Base-by-base conservation (phyloP, 2,113 vertebrate species). In the Halichoerus grypus region DNA sequence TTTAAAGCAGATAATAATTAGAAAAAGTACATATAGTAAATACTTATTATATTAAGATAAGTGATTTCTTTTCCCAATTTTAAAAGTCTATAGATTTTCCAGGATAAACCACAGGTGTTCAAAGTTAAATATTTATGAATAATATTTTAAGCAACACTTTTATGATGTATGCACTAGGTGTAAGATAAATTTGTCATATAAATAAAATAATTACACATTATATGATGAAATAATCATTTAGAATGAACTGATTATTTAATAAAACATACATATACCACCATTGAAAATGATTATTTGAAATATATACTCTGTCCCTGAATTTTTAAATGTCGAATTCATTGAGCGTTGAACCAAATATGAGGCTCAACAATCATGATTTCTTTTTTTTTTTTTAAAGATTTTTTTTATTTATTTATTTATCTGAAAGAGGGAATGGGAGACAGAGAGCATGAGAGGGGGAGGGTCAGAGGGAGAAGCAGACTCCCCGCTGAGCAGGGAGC, bases 171-270 rank as follows among this genome's bases (percentile, higher is more conserved):
- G 2, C 4, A 19, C 36, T 42, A 33, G 28, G 12, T 18, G 42
- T 11, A 28, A 5, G 4, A n/a, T 36, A 46, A 74, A 90, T 82
- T 18, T 94, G 11, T 65, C 36, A 36, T 36, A 7, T 49, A 51
- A 14, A 15, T 55, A 42, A 89, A 82, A 33, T 26, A 88, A 71
- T 53, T 39, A 12, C 13, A 91, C 4, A 67, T 36, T 36, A n/a
- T 46, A 67, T 84, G 51, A n/a, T 74, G 21, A 96, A 92, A 90
- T 63, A 67, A 61, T 81, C 4, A 81, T 51, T 91, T 71, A 87
- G 14, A 77, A 53, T 76, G 28, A 71, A 84, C 13, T 57, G 51
- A 94, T 65, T 28, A 11, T 61, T 92, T 33, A 88, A 7, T 71
- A 76, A 77, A 92, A n/a, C 14, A 81, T 57, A 36, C 3, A 19